phyloP scores from a whole-genome alignment of 2,888 invertebrate genomes.

The Thymelicus acteon region DNA sequence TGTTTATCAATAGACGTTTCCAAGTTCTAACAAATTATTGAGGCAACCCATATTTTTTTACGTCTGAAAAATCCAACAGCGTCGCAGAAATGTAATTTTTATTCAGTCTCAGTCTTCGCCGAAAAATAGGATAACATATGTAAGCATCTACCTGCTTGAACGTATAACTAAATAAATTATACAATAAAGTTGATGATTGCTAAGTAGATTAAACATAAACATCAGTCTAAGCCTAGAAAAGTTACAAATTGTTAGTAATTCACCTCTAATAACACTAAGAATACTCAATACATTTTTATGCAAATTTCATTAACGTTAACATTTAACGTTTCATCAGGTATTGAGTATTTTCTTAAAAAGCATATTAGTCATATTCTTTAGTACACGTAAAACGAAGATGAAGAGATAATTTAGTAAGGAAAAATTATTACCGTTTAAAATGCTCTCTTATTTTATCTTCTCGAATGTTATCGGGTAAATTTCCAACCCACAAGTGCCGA shows the following conservation, averaged over 20 bases:
- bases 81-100: background rate
- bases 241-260: no score
- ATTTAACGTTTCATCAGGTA: background rate
- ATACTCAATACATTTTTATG: background rate
- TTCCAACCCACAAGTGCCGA: conserved; percentile 99
- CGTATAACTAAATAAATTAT: background rate
- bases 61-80: no score
- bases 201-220: no score
- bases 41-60: no score
- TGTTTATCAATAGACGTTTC: no score
- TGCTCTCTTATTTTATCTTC: conserved; percentile 98
- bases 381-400: background rate
- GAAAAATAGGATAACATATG: background rate
- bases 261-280: no score
- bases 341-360: background rate
- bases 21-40: no score
- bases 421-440: conserved; percentile 95
- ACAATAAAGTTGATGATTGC: no score
- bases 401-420: conserved; percentile 39
- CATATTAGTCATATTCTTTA: background rate
- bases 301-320: background rate
- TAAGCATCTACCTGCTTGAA: background rate
- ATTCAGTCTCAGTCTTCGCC: background rate
- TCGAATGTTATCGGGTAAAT: conserved; percentile 99
- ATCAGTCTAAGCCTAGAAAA: no score